phyloP scores from a whole-genome alignment of 2,888 invertebrate genomes.

The Griposia aprilina region DNA sequence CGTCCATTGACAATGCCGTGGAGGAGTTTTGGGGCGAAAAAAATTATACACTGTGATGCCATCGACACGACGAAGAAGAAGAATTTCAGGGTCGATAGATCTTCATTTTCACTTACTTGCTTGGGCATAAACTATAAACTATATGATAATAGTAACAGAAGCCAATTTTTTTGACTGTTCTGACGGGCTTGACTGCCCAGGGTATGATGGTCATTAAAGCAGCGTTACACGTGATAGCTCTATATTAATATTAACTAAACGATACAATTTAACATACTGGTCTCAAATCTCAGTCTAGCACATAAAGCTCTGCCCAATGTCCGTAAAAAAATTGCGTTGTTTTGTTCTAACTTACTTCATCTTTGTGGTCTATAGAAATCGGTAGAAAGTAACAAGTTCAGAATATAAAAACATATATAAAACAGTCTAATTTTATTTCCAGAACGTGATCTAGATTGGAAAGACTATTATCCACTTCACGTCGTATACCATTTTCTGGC shows the following conservation, averaged over 20 bases:
- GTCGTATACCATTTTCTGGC: slow-evolving; percentile 94
- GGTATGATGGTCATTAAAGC: neutral
- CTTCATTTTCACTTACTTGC: neutral
- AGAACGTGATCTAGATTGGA: slow-evolving; percentile 92
- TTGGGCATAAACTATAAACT: neutral
- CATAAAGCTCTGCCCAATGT: neutral
- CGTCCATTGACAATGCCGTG: too few species aligned
- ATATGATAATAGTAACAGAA: neutral
- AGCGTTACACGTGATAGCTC: neutral
- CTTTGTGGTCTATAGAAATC: neutral
- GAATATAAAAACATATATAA: too few species aligned
- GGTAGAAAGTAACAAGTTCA: neutral
- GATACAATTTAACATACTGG: neutral
- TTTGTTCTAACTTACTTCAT: neutral
- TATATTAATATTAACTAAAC: neutral
- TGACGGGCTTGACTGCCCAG: neutral
- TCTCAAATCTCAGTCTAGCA: neutral
- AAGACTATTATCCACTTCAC: slow-evolving; percentile 93
- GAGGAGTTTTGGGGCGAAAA: too few species aligned
- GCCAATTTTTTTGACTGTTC: neutral
- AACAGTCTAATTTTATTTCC: slow-evolving; percentile 58
- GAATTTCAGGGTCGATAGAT: neutral
- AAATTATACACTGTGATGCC: too few species aligned
- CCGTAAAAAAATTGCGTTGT: too few species aligned
- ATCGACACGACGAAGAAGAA: too few species aligned